These are phyloP conservation scores for Thereva nobilitata DNA, from an alignment of 2,888 invertebrate genomes.

Conservation along the genomic window DNA sequence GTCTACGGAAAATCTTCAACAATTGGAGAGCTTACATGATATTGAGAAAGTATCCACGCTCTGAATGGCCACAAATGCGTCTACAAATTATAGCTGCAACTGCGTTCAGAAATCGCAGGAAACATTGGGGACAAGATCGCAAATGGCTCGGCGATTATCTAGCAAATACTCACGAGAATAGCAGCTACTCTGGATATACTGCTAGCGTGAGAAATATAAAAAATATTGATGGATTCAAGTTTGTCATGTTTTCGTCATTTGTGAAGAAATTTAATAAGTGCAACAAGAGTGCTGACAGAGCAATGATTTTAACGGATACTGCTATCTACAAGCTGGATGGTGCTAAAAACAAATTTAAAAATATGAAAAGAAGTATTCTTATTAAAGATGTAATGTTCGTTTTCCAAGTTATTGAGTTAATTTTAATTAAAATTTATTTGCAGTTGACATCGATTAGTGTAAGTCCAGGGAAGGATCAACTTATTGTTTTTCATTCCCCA, in stretches of 20 bases:
- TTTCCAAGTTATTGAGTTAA: conserved; percentile 20
- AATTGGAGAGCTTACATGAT: conserved; percentile 89
- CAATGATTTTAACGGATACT: conserved; percentile 83
- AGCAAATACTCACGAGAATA: conserved; percentile 68
- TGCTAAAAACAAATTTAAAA: conserved; percentile 74
- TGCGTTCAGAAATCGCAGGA: conserved; percentile 64
- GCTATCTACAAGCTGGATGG: conserved; percentile 87
- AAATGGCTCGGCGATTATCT: conserved; percentile 88
- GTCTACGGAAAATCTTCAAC: conserved; percentile 68
- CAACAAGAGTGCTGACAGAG: conserved; percentile 84
- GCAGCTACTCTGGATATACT: conserved; percentile 67
- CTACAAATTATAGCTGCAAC: conserved; percentile 79
- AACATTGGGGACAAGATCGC: conserved; percentile 74
- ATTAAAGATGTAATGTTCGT: conserved; percentile 68
- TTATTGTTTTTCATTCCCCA: conserved; percentile 83
- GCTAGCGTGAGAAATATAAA: conserved; percentile 70
- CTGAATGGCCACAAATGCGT: conserved; percentile 86
- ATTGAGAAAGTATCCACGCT: conserved; percentile 75
- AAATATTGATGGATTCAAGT: conserved; percentile 68
- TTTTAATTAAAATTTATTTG: conserved; percentile 38
- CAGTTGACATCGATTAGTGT: conserved; percentile 84
- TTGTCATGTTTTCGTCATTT: conserved; percentile 58
- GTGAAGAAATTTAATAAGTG: conserved; percentile 58
- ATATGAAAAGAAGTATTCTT: conserved; percentile 82
- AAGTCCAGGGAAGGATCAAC: conserved; percentile 83